Evolutionary conservation across 2,888 invertebrate species (phyloP).

Genomic region (Meteorus cinctellus): DNA sequence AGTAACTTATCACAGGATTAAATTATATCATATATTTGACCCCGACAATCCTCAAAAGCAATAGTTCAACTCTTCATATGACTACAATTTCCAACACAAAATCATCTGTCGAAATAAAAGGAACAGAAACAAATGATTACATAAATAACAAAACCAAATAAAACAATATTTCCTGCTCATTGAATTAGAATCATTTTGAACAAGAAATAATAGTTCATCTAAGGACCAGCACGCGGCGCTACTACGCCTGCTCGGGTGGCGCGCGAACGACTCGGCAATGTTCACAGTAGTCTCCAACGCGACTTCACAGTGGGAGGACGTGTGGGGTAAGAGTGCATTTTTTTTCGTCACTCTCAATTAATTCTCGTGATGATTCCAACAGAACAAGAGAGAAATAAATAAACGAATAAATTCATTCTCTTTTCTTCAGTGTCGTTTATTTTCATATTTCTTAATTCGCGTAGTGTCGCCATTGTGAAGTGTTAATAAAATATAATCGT

Average conservation of each 20-base stretch:
- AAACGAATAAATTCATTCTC: neutral
- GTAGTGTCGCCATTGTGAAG: neutral
- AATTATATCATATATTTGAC: no score
- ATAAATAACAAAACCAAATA: no score
- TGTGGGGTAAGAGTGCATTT: slow-evolving; percentile 34
- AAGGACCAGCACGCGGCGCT: slow-evolving; percentile 55
- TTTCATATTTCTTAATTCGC: neutral
- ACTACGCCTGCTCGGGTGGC: neutral
- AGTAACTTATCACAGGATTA: no score
- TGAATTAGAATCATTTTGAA: neutral
- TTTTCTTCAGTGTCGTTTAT: neutral
- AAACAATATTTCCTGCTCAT: no score
- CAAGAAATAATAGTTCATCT: neutral
- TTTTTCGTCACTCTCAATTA: slow-evolving; percentile 9
- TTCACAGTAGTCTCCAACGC: slow-evolving; percentile 63
- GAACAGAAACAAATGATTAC: no score
- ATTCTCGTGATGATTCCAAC: neutral
- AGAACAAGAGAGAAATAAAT: no score
- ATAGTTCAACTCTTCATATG: no score
- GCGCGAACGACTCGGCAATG: neutral
- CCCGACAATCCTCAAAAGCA: no score
- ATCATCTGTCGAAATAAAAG: no score
- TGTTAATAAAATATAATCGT: neutral
- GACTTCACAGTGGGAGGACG: slow-evolving; percentile 60
- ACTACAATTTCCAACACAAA: no score